A percentile compares a stretch with the other conserved stretches of the same genome.
Evolutionary conservation across 1,140 invertebrate species (phyloP).

Genomic region (Drosophila asahinai): DNA sequence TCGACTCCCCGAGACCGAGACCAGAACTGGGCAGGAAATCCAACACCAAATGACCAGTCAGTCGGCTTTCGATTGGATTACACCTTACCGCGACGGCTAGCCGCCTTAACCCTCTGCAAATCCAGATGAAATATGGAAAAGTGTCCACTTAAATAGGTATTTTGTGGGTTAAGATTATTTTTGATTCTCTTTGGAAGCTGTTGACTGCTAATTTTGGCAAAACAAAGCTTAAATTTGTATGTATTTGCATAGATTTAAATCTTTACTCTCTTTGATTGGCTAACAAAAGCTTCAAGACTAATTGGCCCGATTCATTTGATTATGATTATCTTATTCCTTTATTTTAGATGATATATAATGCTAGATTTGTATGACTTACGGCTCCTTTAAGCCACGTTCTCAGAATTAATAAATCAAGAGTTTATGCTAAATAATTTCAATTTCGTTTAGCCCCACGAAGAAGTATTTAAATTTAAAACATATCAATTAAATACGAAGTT

Average conservation of each 20-base stretch:
- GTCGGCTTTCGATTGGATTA: slow-evolving; percentile 60
- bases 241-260: slow-evolving; percentile 27
- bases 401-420: slow-evolving; percentile 2
- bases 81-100: slow-evolving; percentile 23
- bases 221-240: slow-evolving; percentile 7
- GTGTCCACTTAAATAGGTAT: slow-evolving; percentile 11
- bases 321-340: neutral
- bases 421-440: neutral
- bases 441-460: neutral
- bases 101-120: slow-evolving; percentile 23
- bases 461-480: slow-evolving; percentile 3
- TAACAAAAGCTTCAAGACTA: slow-evolving; percentile 18
- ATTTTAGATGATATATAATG: slow-evolving; percentile 2
- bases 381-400: neutral
- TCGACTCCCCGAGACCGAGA: slow-evolving; percentile 6
- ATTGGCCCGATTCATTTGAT: slow-evolving; percentile 5
- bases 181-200: neutral
- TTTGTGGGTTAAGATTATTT: neutral
- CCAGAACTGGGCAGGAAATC: slow-evolving; percentile 52
- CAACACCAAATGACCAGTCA: slow-evolving; percentile 46
- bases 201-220: neutral
- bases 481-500: neutral
- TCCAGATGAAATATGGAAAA: neutral
- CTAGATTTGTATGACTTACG: neutral
- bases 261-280: slow-evolving; percentile 8